Conservation (phyloP, 2,113 vertebrate species). For the Cyrtonyx montezumae region DNA sequence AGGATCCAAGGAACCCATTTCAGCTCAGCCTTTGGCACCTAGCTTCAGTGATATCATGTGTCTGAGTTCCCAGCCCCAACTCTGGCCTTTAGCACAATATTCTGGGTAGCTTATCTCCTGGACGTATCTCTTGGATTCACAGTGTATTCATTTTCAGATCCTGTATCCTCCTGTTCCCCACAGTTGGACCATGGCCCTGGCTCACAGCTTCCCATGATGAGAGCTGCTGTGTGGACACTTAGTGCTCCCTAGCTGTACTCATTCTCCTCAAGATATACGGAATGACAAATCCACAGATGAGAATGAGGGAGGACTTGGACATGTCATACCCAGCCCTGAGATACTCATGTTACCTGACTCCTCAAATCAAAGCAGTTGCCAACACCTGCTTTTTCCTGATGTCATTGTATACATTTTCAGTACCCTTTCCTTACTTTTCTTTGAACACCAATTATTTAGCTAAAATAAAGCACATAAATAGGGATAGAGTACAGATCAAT, state of each 20-base stretch:
- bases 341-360: background rate
- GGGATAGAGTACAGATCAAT: background rate
- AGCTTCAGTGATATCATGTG: background rate
- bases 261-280: background rate
- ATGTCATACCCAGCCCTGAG: too few species aligned
- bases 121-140: background rate
- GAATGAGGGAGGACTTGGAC: too few species aligned
- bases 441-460: background rate
- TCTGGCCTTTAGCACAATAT: background rate
- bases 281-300: background rate
- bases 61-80: background rate
- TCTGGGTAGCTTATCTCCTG: background rate
- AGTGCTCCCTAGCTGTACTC: background rate
- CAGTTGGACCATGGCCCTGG: background rate
- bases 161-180: background rate
- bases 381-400: background rate
- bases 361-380: background rate
- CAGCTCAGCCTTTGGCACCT: background rate
- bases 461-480: background rate
- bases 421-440: background rate
- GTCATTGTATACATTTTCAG: background rate
- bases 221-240: background rate
- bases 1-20: background rate
- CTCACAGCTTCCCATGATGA: background rate
- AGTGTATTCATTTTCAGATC: background rate